Conservation (phyloP, 2,888 invertebrate species). For the Ectemnius continuus region DNA sequence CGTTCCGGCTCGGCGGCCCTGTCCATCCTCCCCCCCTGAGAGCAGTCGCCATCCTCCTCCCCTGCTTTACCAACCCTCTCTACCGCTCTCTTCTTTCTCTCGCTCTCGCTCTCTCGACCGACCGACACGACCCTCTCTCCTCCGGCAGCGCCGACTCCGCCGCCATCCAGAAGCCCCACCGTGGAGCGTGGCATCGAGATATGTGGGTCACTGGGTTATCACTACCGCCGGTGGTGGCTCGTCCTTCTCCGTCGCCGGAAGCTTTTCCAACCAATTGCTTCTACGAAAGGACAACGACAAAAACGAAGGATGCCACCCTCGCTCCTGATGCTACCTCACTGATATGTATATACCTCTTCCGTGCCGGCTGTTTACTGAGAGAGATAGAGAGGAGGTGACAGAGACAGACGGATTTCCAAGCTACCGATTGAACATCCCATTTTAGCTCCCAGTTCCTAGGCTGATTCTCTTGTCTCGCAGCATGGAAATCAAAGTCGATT, state of each 20-base stretch:
- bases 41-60: not conserved
- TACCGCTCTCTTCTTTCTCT: not conserved
- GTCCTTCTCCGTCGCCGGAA: conserved; percentile 55
- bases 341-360: conserved; percentile 47
- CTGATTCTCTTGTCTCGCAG: not conserved
- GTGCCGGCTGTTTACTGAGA: not conserved
- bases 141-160: conserved; percentile 18
- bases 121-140: conserved; percentile 9
- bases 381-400: conserved; percentile 1
- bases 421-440: not conserved
- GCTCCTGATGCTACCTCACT: conserved; percentile 19
- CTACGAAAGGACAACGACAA: conserved; percentile 55
- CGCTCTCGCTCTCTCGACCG: not conserved
- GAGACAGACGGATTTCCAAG: not conserved
- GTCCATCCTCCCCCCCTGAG: conserved; percentile 33
- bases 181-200: conserved; percentile 46
- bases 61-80: conserved; percentile 2
- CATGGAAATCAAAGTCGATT: not conserved
- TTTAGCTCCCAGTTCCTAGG: not conserved
- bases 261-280: conserved; percentile 67
- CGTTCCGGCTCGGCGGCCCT: conserved; percentile 29
- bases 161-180: conserved; percentile 37
- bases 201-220: conserved; percentile 72
- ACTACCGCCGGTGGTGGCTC: conserved; percentile 56
- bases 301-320: conserved; percentile 30